A percentile compares a stretch with the other conserved stretches of the same genome.
Evolutionary conservation across 2,888 invertebrate species (phyloP).

Genomic region (Habroteleia sp.): DNA sequence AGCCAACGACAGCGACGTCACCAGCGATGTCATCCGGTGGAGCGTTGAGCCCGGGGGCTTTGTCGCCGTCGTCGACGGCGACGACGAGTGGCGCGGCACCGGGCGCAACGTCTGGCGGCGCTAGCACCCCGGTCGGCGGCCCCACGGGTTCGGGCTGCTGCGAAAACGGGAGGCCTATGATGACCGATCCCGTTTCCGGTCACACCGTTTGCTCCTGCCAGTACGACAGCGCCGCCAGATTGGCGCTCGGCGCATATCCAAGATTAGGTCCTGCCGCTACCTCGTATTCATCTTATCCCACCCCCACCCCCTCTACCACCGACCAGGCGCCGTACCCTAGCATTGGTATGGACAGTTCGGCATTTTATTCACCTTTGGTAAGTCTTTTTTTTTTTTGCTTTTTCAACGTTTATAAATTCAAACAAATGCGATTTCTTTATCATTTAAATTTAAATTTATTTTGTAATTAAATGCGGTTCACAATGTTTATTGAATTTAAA

Average conservation of each 20-base stretch:
- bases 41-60: conserved; percentile 88
- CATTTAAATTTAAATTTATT: no score
- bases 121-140: conserved; percentile 82
- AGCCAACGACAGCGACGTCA: conserved; percentile 86
- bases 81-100: conserved; percentile 78
- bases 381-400: conserved; percentile 82
- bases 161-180: conserved; percentile 94
- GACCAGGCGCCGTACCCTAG: conserved; percentile 96
- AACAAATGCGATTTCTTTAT: no score
- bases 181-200: conserved; percentile 95
- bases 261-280: conserved; percentile 87
- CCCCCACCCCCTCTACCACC: conserved; percentile 93
- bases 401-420: no score
- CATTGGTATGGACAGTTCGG: conserved; percentile 95
- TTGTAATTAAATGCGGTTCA: no score
- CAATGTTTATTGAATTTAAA: no score
- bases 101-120: conserved; percentile 80
- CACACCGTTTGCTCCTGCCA: conserved; percentile 97
- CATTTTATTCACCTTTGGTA: conserved; percentile 97
- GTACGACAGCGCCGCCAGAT: conserved; percentile 91
- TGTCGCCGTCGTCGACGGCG: conserved; percentile 82
- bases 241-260: conserved; percentile 91
- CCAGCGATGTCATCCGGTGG: conserved; percentile 89
- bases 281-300: conserved; percentile 90
- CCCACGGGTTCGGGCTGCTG: conserved; percentile 85